These are phyloP conservation scores for Megalurothrips usitatus DNA, from an alignment of 2,888 invertebrate species.

Conservation along the genomic window DNA sequence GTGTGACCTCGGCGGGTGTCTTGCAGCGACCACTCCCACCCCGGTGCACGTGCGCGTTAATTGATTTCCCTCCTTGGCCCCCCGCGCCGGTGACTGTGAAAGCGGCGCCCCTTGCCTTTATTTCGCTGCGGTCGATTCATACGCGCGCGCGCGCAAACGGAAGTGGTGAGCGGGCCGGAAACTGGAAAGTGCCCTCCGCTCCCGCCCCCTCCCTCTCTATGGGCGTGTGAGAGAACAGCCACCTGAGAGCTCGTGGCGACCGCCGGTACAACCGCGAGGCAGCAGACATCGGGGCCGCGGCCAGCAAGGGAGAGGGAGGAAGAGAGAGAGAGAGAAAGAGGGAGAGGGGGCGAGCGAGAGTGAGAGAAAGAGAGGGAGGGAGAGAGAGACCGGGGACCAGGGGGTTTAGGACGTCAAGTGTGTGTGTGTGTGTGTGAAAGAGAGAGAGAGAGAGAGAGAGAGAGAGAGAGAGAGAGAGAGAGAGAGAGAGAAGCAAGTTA, in stretches of 20 bases:
- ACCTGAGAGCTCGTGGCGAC: not conserved
- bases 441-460: not conserved
- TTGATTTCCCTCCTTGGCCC: no score
- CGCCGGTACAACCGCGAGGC: not conserved
- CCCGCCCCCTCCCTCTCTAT: not conserved
- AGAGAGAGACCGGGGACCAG: no score
- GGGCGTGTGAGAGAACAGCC: not conserved
- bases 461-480: not conserved
- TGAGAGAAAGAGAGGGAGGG: not conserved
- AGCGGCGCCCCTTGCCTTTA: no score
- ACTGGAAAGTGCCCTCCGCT: not conserved
- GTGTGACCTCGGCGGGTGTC: no score
- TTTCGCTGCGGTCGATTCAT: not conserved
- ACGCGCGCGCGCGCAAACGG: not conserved
- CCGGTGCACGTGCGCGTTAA: no score
- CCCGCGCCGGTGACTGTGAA: no score
- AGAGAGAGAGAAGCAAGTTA: not conserved
- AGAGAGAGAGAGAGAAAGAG: not conserved
- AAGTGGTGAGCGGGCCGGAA: not conserved
- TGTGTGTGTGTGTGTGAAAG: no score
- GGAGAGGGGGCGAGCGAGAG: not conserved
- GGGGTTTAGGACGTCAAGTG: no score
- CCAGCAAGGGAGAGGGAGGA: not conserved
- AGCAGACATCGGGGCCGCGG: not conserved
- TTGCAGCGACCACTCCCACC: no score